Percentiles rank a stretch among this genome's conserved stretches.
Conservation (phyloP, 2,113 vertebrate genomes). For the Suncus etruscus region DNA sequence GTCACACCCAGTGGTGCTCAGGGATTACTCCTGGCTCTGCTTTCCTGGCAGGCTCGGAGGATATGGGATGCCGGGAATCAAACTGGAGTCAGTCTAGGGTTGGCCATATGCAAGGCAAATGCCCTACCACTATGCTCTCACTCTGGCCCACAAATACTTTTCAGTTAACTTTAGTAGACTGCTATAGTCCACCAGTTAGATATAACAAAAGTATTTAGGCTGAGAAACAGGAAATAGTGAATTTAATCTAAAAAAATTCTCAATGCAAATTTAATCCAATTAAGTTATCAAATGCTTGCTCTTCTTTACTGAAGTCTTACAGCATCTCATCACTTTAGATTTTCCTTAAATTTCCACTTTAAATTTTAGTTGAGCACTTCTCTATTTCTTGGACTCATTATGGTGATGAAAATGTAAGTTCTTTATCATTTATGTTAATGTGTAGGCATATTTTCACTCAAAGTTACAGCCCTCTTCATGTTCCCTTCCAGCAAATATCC, state of each 20-base stretch:
- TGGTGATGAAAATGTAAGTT: neutral
- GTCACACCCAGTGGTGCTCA: no score
- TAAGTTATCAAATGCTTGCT: neutral
- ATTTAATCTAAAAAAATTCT: slow-evolving; percentile 32
- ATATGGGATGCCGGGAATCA: no score
- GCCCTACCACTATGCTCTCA: no score
- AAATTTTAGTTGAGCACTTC: neutral
- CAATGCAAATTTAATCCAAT: slow-evolving; percentile 50
- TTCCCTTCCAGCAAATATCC: neutral
- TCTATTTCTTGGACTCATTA: slow-evolving; percentile 29
- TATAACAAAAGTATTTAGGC: neutral
- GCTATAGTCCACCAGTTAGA: neutral
- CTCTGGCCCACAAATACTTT: neutral
- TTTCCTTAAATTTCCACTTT: neutral
- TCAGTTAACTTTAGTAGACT: slow-evolving; percentile 29
- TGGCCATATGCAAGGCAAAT: no score
- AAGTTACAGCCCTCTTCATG: neutral
- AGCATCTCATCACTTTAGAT: neutral
- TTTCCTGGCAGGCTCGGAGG: no score
- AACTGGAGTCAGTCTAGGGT: no score
- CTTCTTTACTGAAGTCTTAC: neutral
- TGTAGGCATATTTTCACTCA: neutral
- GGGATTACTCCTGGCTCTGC: no score
- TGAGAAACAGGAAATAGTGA: slow-evolving; percentile 4
- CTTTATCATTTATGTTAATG: slow-evolving; percentile 32